A percentile compares a stretch with the other conserved stretches of the same genome.
phyloP scores from a whole-genome alignment of 2,888 invertebrate species.

The Spilarctia lutea region DNA sequence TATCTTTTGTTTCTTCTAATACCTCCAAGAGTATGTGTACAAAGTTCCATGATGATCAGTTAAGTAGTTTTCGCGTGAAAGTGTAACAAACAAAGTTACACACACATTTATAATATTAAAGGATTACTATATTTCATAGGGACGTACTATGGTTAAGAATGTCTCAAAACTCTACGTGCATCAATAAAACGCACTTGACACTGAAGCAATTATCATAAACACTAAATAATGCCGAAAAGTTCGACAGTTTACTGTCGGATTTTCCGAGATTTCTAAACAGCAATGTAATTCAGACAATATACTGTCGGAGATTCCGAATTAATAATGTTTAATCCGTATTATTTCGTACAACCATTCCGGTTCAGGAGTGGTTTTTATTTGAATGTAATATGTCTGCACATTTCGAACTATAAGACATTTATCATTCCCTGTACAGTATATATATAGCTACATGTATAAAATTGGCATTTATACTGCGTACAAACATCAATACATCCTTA shows the following conservation, averaged over 20 bases:
- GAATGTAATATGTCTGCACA: background rate
- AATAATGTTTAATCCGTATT: background rate
- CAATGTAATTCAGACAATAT: background rate
- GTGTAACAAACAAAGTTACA: no score
- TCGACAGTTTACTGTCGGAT: background rate
- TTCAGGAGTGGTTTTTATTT: background rate
- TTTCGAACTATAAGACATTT: constrained; percentile 45
- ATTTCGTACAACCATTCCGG: background rate
- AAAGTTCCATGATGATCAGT: no score
- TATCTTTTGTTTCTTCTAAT: no score
- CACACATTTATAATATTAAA: background rate
- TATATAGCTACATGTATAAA: constrained; percentile 62
- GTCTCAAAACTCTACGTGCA: background rate
- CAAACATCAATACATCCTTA: constrained; percentile 50
- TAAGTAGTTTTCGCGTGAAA: no score
- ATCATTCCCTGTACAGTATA: constrained; percentile 67
- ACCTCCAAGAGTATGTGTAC: no score
- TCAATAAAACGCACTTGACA: background rate
- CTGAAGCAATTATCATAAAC: background rate
- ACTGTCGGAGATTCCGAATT: background rate
- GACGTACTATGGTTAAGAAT: background rate
- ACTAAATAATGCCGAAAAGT: background rate
- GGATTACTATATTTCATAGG: background rate
- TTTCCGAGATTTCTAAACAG: background rate
- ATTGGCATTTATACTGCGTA: constrained; percentile 59